Base-by-base conservation (phyloP, 2,888 invertebrate species). In the Nomada flava region DNA sequence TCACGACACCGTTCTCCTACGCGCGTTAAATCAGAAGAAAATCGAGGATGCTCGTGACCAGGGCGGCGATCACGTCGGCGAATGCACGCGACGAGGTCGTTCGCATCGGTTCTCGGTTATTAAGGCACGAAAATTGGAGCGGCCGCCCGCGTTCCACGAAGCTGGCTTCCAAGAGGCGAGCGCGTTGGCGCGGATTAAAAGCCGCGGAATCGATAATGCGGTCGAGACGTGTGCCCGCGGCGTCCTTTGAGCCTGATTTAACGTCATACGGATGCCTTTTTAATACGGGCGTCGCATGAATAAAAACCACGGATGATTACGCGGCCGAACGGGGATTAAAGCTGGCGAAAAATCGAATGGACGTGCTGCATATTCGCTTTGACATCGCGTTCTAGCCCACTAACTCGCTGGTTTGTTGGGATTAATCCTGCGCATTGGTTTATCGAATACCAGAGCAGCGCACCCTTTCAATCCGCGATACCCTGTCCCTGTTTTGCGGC, bases 371-470 rank as follows among this genome's bases (percentile, higher is more conserved):
- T 84, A 76, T 81, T 76, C 79, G 73, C 86, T 79, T 79, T 77
- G 86, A 87, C 76, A 76, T 69, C 75, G 52, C 82, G 78, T 89
- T 87, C 79, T 82, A 80, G 84, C 79, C 85, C 79, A 76, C 86
- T 87, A 88, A 87, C 79, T 78, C 76, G 79, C 87, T 80, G 84
- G 87, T 89, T 86, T 84, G 87, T 85, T 70, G 89, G 36, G 80
- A 88, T 89, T 88, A 89, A 81, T 84, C 82, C 78, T 23, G 76
- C 73, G 74, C 70, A 63, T 74, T 79, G 80, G 73, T 78, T 52
- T 84, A 83, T 86, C 75, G 86, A 73, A 73, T 83, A 75, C 78
- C 86, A 50, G 67, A 68, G 76, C 52, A 23, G 4, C 63, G 52
- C 13, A 42, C 18, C 63, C 67, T 57, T 83, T 67, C 60, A 71